Evolutionary conservation across 2,888 invertebrate species (phyloP), one percentile per base, ranked within the genome.

Genomic region (Lathronympha strigana): DNA sequence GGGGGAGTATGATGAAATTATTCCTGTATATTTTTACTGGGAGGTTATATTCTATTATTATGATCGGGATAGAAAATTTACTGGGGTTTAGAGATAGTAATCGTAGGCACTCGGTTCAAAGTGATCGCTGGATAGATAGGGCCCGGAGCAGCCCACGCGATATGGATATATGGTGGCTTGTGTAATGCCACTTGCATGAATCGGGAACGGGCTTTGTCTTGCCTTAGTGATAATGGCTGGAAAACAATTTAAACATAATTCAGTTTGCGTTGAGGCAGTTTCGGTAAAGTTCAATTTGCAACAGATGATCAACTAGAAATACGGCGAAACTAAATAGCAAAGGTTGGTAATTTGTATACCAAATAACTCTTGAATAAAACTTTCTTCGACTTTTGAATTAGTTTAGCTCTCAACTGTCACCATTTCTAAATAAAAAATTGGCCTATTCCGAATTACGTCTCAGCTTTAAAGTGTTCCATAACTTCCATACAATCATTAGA

Each of bases 1-100:
- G 83, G 90, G 90, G 89, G 88, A 85, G 86, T 79, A 84, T 88
- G 87, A 89, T 90, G 86, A 86, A 91, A 90, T 92, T 91, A 91
- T 91, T 88, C 82, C 82, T 88, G 83, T 90, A 90, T 84, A 88
- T 88, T 88, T 90, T 90, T 87, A 80, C 77, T 76, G 76, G 75
- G 84, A 86, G 83, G 83, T 86, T 87, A 83, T 86, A 83, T 86
- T 86, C 81, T 80, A 84, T 87, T 87, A 87, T 86, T 86, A 87
- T 85, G 79, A 81, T 80, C 76, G 82, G 84, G 84, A 88, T 87
- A 87, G 86, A 86, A 87, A 87, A 89, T 91, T 90, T 89, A 89
- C 88, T 83, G 83, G 86, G 90, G 90, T 87, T 90, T 87, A 86
- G 81, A 89, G 91, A 92, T 92, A 81, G 80, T 88, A 85, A 92